phyloP scores from a whole-genome alignment of 1,140 invertebrate species.

The Idris sp. region DNA sequence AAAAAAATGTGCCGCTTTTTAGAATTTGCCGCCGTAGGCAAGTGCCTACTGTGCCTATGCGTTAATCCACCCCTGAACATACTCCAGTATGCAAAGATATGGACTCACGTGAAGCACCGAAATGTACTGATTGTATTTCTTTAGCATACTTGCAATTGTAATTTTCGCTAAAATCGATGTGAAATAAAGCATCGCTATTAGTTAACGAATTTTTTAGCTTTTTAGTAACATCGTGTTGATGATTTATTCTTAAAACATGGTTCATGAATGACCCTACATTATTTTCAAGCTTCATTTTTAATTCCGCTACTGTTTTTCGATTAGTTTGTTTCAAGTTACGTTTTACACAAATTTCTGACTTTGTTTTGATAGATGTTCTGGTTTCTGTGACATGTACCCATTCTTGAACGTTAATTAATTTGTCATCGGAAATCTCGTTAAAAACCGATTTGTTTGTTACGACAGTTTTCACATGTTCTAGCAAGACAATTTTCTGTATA shows the following conservation, averaged over 20 bases:
- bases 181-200: constrained; percentile 41
- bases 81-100: too few relatives aligned
- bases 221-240: constrained; percentile 32
- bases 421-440: constrained; percentile 6
- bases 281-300: constrained; percentile 10
- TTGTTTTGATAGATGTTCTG: constrained; percentile 29
- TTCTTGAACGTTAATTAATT: constrained; percentile 10
- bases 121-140: constrained; percentile 62
- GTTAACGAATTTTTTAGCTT: constrained; percentile 40
- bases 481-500: constrained; percentile 20
- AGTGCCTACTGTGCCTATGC: constrained; percentile 8
- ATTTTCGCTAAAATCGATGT: constrained; percentile 41
- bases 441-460: not conserved
- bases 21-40: constrained; percentile 8
- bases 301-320: not conserved
- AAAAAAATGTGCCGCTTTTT: not conserved
- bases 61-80: constrained; percentile 1
- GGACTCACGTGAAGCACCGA: too few relatives aligned
- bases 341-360: constrained; percentile 21
- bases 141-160: constrained; percentile 63
- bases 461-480: not conserved
- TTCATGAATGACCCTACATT: constrained; percentile 6
- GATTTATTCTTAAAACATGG: constrained; percentile 29
- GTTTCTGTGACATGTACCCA: constrained; percentile 20
- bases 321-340: constrained; percentile 22